Evolutionary conservation across 2,888 invertebrate species (phyloP).

Genomic region (Dasysyrphus tricinctus): DNA sequence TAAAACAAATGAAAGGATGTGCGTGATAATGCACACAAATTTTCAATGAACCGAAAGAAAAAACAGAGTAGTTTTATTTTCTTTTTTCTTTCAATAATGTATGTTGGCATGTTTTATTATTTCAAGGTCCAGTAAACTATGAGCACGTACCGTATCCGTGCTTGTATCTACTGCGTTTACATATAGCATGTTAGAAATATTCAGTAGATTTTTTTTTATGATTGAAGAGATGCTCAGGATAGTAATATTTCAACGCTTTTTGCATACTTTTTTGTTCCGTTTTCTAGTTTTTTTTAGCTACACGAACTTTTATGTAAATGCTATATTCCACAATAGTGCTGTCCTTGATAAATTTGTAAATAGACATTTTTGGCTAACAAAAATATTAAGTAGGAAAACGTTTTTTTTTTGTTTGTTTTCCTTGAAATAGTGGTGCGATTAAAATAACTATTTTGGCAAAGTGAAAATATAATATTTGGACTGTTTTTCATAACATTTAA

Average conservation of each 20-base stretch:
- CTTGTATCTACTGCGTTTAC: not conserved
- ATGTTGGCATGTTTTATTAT: conserved; percentile 12
- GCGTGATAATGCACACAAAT: conserved; percentile 30
- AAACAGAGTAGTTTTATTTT: not conserved
- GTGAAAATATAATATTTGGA: not conserved
- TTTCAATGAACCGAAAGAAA: conserved; percentile 20
- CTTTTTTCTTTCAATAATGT: not conserved
- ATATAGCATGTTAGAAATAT: not conserved
- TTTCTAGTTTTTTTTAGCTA: not conserved
- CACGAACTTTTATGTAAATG: not conserved
- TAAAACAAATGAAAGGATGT: conserved; percentile 2
- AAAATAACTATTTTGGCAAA: not conserved
- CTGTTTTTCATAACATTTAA: not conserved
- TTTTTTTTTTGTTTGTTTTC: not conserved
- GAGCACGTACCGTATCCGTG: conserved; percentile 6
- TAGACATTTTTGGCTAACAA: not conserved
- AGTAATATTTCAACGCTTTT: not conserved
- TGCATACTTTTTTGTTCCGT: not conserved
- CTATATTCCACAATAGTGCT: not conserved
- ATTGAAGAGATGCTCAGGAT: conserved; percentile 1
- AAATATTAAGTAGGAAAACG: not conserved
- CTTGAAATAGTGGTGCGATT: not conserved
- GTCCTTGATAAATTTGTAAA: conserved; percentile 15
- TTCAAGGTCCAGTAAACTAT: conserved; percentile 24
- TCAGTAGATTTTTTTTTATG: conserved; percentile 1